phyloP scores from a whole-genome alignment of 2,797 vertebrate species.

The Megalops cyprinoides region DNA sequence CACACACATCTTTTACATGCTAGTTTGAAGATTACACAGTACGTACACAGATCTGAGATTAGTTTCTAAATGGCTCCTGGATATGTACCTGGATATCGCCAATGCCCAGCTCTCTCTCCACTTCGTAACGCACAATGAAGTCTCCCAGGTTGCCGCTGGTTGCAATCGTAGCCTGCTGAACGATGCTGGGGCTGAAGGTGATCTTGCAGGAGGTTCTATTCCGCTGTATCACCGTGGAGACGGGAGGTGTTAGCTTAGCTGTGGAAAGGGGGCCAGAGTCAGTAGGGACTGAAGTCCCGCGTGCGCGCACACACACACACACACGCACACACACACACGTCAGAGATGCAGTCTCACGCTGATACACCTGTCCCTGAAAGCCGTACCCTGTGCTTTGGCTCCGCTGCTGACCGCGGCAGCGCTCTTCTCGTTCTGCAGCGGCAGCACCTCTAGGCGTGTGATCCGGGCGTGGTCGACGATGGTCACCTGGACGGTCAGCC shows the following conservation, averaged over 20 bases:
- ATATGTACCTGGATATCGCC: conserved; percentile 89
- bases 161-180: conserved; percentile 87
- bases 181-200: conserved; percentile 86
- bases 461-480: conserved; percentile 83
- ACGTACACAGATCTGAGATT: not conserved
- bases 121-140: conserved; percentile 89
- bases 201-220: conserved; percentile 85
- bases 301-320: not conserved
- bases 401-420: not conserved
- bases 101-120: conserved; percentile 83
- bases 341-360: not conserved
- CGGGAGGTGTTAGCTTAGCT: conserved; percentile 78
- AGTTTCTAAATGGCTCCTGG: not conserved
- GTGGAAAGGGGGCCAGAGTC: conserved; percentile 29
- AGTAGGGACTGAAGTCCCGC: not conserved
- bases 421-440: conserved; percentile 76
- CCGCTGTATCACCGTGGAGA: conserved; percentile 81
- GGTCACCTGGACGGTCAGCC: conserved; percentile 82
- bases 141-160: conserved; percentile 90
- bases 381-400: conserved; percentile 42
- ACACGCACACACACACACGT: not conserved
- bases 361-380: conserved; percentile 13
- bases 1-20: too few species aligned
- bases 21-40: not conserved
- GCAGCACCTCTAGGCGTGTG: conserved; percentile 80